These are phyloP conservation scores for Apostichopus californicus DNA, from an alignment of 35 echinoderm and acorn worm genomes.

Conservation along the genomic window DNA sequence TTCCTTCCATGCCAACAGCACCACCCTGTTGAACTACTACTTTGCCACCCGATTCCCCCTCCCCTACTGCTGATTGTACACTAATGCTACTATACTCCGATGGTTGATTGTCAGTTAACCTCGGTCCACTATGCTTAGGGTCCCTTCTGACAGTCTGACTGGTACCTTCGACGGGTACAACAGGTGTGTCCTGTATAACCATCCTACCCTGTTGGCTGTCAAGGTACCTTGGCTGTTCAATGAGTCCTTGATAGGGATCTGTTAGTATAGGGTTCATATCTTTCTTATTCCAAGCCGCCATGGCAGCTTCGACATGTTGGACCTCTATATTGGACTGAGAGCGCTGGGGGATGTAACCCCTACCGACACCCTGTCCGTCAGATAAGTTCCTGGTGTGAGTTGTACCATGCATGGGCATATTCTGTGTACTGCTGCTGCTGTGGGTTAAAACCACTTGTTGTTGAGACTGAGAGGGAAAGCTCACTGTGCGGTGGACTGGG, in stretches of 20 bases:
- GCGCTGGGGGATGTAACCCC: constrained; percentile 30
- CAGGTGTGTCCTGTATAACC: background rate
- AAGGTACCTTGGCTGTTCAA: background rate
- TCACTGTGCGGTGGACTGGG: constrained; percentile 43
- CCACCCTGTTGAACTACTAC: constrained; percentile 6
- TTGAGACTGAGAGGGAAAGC: constrained; percentile 43
- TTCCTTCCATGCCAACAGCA: background rate
- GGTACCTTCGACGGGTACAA: background rate
- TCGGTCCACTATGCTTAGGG: constrained; percentile 54
- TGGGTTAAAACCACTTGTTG: background rate
- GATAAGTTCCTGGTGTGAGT: constrained; percentile 40
- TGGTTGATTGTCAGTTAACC: constrained; percentile 34
- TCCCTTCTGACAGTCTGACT: constrained; percentile 47
- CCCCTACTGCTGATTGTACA: background rate
- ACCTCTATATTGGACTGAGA: constrained; percentile 48
- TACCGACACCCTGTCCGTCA: constrained; percentile 15
- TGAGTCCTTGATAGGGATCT: background rate
- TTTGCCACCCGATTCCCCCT: constrained; percentile 32
- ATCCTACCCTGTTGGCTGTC: background rate
- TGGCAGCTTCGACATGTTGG: constrained; percentile 14
- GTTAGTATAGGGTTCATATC: constrained; percentile 4
- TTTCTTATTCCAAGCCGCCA: constrained; percentile 21
- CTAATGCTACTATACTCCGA: background rate
- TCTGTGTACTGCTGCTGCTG: constrained; percentile 15
- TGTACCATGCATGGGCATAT: constrained; percentile 27